These are phyloP conservation scores for Nymphicus hollandicus DNA, from an alignment of 2,113 vertebrate genomes.

Conservation along the genomic window DNA sequence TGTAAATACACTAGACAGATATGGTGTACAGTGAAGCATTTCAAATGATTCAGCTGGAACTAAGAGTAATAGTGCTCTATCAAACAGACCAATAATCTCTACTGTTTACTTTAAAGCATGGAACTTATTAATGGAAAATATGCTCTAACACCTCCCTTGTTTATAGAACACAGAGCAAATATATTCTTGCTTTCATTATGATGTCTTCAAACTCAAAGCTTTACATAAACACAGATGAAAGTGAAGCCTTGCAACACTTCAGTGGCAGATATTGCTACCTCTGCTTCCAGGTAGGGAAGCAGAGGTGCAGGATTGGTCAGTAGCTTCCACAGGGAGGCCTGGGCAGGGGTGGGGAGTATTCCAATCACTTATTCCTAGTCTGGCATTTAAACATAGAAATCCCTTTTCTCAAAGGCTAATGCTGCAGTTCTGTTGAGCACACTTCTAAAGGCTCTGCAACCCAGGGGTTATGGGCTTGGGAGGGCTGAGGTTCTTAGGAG, in stretches of 20 bases:
- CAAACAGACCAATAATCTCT: background rate
- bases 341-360: background rate
- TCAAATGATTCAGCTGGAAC: background rate
- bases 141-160: rapidly evolving
- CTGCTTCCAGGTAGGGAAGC: background rate
- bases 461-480: background rate
- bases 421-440: background rate
- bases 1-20: background rate
- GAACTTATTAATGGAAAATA: background rate
- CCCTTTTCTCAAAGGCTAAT: background rate
- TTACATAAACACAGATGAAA: background rate
- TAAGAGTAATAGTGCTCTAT: background rate
- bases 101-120: background rate
- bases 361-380: background rate
- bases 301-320: background rate
- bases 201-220: background rate
- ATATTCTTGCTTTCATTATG: background rate
- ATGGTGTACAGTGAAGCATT: background rate
- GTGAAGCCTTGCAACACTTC: background rate
- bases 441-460: background rate
- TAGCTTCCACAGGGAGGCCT: background rate
- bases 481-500: background rate
- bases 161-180: background rate
- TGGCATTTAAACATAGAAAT: background rate
- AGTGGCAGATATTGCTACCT: background rate